Conservation (phyloP, 1,140 invertebrate species). For the Cydia strobilella region DNA sequence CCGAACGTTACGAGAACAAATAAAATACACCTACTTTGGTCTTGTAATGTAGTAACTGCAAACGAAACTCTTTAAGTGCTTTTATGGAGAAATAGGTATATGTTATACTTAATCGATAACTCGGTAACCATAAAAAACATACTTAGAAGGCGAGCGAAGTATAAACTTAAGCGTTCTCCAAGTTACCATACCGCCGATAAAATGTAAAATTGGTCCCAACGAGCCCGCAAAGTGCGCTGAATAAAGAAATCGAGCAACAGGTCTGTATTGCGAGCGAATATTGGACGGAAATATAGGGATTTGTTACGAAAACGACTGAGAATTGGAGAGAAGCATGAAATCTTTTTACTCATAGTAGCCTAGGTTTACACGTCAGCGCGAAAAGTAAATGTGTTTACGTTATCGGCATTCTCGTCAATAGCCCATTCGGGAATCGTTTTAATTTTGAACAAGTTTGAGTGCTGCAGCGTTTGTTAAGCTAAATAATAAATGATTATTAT, state of each 20-base stretch:
- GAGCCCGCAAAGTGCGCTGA: slow-evolving; percentile 22
- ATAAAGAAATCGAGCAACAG: slow-evolving; percentile 32
- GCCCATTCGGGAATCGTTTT: not conserved
- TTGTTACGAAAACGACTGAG: slow-evolving; percentile 21
- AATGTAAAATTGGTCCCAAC: slow-evolving; percentile 32
- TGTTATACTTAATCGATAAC: slow-evolving; percentile 25
- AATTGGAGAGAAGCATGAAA: slow-evolving; percentile 12
- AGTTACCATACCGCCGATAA: slow-evolving; percentile 11
- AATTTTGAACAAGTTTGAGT: not conserved
- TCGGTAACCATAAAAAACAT: not conserved
- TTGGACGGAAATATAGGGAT: slow-evolving; percentile 27
- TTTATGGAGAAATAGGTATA: not conserved
- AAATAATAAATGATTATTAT: not conserved
- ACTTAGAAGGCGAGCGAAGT: not conserved
- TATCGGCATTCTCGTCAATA: not conserved
- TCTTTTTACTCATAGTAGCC: not conserved
- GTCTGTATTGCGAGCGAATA: slow-evolving; percentile 30
- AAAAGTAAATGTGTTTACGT: not conserved
- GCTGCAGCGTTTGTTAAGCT: not conserved
- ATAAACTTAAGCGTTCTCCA: slow-evolving; percentile 13
- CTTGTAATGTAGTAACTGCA: too few relatives aligned
- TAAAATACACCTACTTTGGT: too few relatives aligned
- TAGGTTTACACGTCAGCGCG: not conserved
- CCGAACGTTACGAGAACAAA: too few relatives aligned
- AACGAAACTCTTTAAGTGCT: too few relatives aligned